Evolutionary conservation across 1,140 invertebrate genomes (phyloP), one percentile per base, ranked within the genome.

Genomic region (Drosophila repleta): DNA sequence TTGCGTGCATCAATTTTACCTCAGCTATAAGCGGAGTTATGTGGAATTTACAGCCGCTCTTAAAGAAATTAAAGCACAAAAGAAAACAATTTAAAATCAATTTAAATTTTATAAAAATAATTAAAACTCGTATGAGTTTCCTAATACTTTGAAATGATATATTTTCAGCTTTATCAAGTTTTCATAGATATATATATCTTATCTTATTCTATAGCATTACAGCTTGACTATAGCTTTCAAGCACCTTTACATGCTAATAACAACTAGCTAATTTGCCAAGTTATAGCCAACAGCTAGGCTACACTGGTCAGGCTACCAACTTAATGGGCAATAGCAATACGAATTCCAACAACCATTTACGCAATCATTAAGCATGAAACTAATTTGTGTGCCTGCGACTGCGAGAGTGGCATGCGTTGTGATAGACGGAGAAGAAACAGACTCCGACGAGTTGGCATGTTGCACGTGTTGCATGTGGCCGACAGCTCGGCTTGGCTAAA

Each of bases 291-390:
- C 10, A 35, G 32, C 32, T 5, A 5, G 20, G 20, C 51, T 37
- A 15, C 4, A 21, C 11, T 13, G 11, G 1, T 18, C 32, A 17
- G 35, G 43, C 58, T 69, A 74, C 74, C 78, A 79, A 73, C 29
- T 79, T 79, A 83, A 76, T 79, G 79, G 68, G 75, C 68, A 76
- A 78, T 87, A 70, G 62, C 72, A 83, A 88, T 79, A 83, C 55
- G 76, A 80, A 88, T 89, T 89, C 84, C 76, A 67, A 70, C 83
- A 74, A 89, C 83, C 83, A 83, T 87, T 87, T 87, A 88, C 84
- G 83, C 83, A 87, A 87, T 87, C 83, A 88, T 88, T 88, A 88
- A 89, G 73, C 79, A 89, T 64, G 84, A 83, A 79, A 78, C 62
- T 88, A 88, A 88, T 88, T 88, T 88, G 84, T 84, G 72, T 68